Conservation (phyloP, 2,113 vertebrate species). For the Prunella himalayana region DNA sequence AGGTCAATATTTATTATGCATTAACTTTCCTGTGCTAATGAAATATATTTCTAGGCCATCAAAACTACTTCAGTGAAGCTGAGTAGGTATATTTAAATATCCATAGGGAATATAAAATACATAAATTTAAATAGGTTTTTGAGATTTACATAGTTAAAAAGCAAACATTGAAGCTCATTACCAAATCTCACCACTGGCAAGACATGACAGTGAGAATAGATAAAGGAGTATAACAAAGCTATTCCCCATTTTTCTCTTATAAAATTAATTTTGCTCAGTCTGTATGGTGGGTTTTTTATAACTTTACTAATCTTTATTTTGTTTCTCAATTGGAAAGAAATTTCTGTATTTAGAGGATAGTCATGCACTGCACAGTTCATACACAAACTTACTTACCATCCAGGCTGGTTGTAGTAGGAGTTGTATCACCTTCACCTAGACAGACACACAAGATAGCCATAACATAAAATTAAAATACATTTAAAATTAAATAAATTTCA, state of each 20-base stretch:
- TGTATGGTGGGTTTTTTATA: rapidly evolving
- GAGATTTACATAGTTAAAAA: background rate
- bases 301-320: background rate
- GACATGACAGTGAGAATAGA: background rate
- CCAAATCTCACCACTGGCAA: background rate
- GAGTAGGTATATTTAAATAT: background rate
- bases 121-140: background rate
- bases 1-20: background rate
- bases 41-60: background rate
- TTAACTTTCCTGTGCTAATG: background rate
- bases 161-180: background rate
- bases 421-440: conserved; percentile 78
- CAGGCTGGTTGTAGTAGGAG: conserved; percentile 65
- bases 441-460: conserved; percentile 12
- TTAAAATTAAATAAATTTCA: background rate
- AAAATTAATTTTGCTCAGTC: background rate
- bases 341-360: background rate
- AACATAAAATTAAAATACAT: background rate
- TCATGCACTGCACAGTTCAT: background rate
- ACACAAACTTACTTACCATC: conserved; percentile 72
- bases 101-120: background rate
- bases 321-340: background rate
- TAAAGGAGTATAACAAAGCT: background rate
- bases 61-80: background rate
- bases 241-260: background rate